Base-by-base conservation (phyloP, 2,888 invertebrate species). In the Tryphoninae sp. region DNA sequence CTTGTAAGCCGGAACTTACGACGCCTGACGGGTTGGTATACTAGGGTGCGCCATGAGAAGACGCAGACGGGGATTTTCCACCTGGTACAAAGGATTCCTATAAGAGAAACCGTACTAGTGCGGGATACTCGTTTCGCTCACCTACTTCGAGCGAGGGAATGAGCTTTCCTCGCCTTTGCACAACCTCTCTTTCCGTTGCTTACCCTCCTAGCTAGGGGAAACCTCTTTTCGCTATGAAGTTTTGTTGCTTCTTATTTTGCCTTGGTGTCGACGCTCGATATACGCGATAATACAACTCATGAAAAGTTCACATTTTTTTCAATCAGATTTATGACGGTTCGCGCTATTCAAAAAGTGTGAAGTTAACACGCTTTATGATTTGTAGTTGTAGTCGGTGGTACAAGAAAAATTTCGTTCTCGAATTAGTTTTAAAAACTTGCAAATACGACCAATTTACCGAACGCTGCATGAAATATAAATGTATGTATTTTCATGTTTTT, bases 1-100 rank as follows among this genome's bases (percentile, higher is more conserved):
- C 75, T 78, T 80, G 84, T 79, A 81, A 79, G 78, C 81, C 82
- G 72, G 86, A 87, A 85, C 81, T 81, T 83, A 78, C 79, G 78
- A 79, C 71, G 81, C 69, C 62, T 78, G 73, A 65, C 77, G 74
- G 68, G 40, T 26, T 64, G 65, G 26, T 13, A 45, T 13, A 8
- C n/a, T 58, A 45, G 9, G 26, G 26, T 40, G 23, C 13, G 59
- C 23, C 22, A 16, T 8, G 40, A 11, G 13, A n/a, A 16, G 40
- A 16, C n/a, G 49, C 23, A n/a, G 42, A 49, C 40, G 64, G 62
- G 49, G 73, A 53, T 53, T 81, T 69, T 69, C 40, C 78, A 58
- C 55, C 26, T 71, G 26, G 51, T 72, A 62, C 75, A 75, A 77
- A 45, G 67, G 53, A 51, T 26, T 16, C 26, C 13, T 65, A 26